These are phyloP conservation scores for Tachycineta bicolor DNA, from an alignment of 2,113 vertebrate genomes.

Conservation along the genomic window DNA sequence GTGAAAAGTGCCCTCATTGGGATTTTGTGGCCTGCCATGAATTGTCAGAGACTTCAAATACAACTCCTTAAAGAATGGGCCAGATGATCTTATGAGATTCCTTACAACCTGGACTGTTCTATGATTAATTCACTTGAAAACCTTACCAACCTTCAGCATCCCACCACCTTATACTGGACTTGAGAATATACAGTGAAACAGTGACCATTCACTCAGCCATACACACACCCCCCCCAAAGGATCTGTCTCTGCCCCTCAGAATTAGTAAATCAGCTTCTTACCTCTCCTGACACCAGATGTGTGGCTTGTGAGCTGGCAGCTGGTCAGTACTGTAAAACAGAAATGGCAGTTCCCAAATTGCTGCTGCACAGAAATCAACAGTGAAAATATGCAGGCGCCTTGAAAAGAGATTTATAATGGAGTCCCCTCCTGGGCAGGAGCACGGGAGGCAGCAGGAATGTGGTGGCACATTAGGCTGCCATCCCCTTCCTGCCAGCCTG, in stretches of 20 bases:
- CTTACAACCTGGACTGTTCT: not conserved
- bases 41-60: not conserved
- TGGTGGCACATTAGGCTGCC: not conserved
- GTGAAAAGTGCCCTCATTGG: not conserved
- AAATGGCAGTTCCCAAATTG: not conserved
- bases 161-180: not conserved
- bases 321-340: constrained; percentile 54
- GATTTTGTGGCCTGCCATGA: not conserved
- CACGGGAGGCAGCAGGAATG: not conserved
- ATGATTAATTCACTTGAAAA: not conserved
- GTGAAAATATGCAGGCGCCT: not conserved
- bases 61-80: not conserved
- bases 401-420: not conserved
- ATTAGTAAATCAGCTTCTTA: constrained; percentile 65
- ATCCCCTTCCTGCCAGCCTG: not conserved
- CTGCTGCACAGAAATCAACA: not conserved
- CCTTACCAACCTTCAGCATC: not conserved
- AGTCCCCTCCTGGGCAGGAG: not conserved
- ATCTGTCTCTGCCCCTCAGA: not conserved
- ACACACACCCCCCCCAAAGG: not conserved
- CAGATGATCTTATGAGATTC: not conserved
- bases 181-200: not conserved
- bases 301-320: constrained; percentile 26
- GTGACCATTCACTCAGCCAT: not conserved
- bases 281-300: constrained; percentile 53